Conservation (phyloP, 2,797 vertebrate genomes). For the Ambastaia sidthimunki region DNA sequence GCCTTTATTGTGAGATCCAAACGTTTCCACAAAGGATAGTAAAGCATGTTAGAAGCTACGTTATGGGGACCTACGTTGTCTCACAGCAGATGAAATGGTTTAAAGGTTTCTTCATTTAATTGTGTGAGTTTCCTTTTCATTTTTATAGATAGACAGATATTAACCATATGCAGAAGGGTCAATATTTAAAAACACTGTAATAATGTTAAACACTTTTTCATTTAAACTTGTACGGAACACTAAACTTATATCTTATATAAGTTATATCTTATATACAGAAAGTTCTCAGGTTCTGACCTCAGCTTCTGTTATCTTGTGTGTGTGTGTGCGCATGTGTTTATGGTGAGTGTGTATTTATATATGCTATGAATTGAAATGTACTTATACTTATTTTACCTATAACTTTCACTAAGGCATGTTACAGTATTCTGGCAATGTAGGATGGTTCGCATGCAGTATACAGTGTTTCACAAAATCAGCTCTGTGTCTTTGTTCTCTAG, state of each 20-base stretch:
- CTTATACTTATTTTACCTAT: neutral
- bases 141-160: no score
- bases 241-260: no score
- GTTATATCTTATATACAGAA: no score
- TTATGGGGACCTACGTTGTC: neutral
- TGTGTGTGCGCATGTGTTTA: neutral
- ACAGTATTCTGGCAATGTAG: neutral
- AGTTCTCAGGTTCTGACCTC: neutral
- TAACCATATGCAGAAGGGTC: no score
- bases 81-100: neutral
- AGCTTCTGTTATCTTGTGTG: neutral
- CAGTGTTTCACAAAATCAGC: neutral
- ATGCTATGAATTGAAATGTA: no score
- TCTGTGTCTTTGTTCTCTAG: neutral
- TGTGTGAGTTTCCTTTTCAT: no score
- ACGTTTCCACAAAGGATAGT: neutral
- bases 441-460: neutral
- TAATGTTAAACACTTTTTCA: no score
- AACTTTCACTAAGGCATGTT: neutral
- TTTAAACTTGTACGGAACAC: no score
- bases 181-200: no score
- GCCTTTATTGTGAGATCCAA: constrained; percentile 19
- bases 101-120: neutral
- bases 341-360: no score
- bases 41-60: neutral